These are phyloP conservation scores for Python bivittatus DNA, from an alignment of 2,113 vertebrate species.

Conservation along the genomic window DNA sequence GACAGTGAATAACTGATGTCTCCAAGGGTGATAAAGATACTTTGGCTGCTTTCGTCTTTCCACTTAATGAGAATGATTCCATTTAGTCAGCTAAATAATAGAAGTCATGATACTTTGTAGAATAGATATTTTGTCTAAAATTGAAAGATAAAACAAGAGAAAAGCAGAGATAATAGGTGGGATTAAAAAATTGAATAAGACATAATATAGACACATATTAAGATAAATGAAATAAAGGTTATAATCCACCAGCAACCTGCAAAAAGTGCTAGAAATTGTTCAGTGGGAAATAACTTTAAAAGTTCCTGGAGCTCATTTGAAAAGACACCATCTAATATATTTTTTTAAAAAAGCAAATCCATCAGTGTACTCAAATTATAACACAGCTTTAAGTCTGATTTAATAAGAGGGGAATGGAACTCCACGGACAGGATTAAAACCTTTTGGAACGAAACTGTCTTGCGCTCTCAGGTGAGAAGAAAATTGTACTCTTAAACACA, in stretches of 20 bases:
- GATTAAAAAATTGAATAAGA: background rate
- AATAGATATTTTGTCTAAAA: conserved; percentile 1
- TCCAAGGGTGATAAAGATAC: conserved; percentile 5
- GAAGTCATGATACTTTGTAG: conserved; percentile 12
- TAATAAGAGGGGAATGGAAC: background rate
- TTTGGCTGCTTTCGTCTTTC: background rate
- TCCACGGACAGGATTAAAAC: background rate
- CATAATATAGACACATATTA: conserved; percentile 4
- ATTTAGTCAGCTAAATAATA: conserved; percentile 27
- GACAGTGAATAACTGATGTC: conserved; percentile 5
- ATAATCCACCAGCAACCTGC: background rate
- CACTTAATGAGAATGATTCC: conserved; percentile 14
- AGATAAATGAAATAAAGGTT: background rate
- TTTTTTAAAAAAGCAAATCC: background rate
- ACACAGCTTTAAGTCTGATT: background rate
- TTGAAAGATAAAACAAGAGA: conserved; percentile 5
- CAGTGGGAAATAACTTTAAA: background rate
- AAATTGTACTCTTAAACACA: background rate
- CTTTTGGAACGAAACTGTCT: background rate
- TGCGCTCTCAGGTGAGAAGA: background rate
- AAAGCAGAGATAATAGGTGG: background rate
- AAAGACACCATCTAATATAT: background rate
- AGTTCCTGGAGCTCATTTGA: background rate
- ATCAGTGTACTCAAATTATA: background rate
- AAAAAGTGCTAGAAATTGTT: background rate